phyloP scores from a whole-genome alignment of 2,113 vertebrate species.

The Myotis brandtii region DNA sequence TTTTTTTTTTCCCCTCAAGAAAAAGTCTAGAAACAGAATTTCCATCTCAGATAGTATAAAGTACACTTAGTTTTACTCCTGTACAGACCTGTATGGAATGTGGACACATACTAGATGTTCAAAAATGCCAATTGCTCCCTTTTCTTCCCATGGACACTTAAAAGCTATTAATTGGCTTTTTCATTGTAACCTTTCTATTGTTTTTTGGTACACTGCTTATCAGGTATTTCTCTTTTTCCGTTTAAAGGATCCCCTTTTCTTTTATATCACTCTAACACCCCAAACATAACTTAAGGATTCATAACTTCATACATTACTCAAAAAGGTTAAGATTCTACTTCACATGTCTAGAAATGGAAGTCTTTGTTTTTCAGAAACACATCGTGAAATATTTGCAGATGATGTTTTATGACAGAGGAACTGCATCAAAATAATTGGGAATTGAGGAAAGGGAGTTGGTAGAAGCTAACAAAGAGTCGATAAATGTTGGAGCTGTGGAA shows the following conservation, averaged over 20 bases:
- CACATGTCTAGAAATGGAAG: background rate
- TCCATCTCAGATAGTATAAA: background rate
- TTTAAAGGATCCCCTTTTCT: background rate
- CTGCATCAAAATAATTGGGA: background rate
- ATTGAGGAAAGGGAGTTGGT: fast-evolving
- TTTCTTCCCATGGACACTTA: background rate
- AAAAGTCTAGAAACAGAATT: background rate
- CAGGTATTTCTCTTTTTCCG: background rate
- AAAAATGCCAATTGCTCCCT: background rate
- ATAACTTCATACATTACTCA: background rate
- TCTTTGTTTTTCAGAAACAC: background rate
- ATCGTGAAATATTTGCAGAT: constrained; percentile 32
- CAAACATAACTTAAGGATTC: background rate
- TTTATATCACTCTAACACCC: background rate
- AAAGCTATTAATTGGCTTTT: background rate
- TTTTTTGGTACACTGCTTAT: background rate
- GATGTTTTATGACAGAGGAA: background rate
- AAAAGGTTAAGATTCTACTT: constrained; percentile 27
- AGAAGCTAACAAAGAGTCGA: background rate
- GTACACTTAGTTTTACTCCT: background rate
- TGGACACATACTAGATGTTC: background rate
- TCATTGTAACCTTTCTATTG: background rate
- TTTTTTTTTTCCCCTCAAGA: constrained; percentile 1
- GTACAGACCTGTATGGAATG: background rate
- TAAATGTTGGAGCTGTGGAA: background rate